Base-by-base conservation (phyloP, 1,140 invertebrate species). In the Hirudo medicinalis region DNA sequence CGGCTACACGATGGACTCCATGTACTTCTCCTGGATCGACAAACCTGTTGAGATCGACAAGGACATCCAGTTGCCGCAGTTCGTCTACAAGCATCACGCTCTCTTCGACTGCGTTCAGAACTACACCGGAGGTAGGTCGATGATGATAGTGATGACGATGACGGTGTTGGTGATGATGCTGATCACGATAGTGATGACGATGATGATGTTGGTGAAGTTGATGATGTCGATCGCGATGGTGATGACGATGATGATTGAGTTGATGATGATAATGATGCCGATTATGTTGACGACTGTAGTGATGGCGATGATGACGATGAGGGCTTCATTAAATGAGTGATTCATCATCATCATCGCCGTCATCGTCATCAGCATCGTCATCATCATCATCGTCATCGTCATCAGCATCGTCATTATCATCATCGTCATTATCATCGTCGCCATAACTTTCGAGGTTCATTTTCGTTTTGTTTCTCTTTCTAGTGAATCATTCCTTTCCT, bases 21-120 rank as follows among this genome's bases (percentile, higher is more conserved):
- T 74, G 73, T 74, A 68, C 53, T 74, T 74, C 54, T 71, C 70
- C 29, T 74, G 73, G 73, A 53, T 74, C 17, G 29, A 68, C 36
- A 49, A 54, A 57, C 73, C 73, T 0, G 73, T 74, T 17, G 70
- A 71, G 13, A 69, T 74, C 36, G 73, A 74, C 73, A 68, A 49
- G 29, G 54, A 54, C 17, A 60, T 74, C 19, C 57, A 74, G 69
- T 70, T 74, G 22, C 73, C 73, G 36, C 73, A 74, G 54, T 74
- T 74, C 54, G 67, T 40, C 15, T 63, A 71, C 36, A 54, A 69
- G 32, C 54, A 49, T 57, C 25, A 71, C 32, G 60, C 67, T n/a
- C 73, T 74, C 5, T 71, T 72, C 40, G 73, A 74, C 53, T 74
- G 73, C 55, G 71, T 69, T 36, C 73, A 74, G 66, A 74, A 74